Conservation (phyloP, 2,888 invertebrate species). For the Chirona hameri region DNA sequence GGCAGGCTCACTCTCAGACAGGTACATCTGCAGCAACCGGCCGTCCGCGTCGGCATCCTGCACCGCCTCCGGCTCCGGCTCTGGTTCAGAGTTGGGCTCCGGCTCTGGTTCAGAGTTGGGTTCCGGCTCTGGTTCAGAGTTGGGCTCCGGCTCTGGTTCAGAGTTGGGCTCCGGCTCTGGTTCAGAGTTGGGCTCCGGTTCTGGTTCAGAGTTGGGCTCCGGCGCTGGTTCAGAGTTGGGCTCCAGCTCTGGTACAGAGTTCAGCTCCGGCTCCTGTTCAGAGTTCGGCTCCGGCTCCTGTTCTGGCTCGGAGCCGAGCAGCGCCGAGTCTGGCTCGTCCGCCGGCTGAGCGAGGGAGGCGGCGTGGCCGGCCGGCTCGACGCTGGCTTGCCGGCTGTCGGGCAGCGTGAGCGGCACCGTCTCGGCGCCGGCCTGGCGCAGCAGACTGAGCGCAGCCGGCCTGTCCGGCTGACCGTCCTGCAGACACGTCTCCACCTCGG, state of each 20-base stretch:
- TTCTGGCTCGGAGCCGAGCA: slow-evolving; percentile 35
- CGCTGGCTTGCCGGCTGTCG: slow-evolving; percentile 35
- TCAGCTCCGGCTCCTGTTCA: slow-evolving; percentile 31
- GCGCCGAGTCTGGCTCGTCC: slow-evolving; percentile 33
- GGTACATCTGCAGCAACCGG: slow-evolving; percentile 13
- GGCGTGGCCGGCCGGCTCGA: slow-evolving; percentile 33
- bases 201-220: not conserved
- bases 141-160: too few relatives aligned
- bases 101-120: slow-evolving; percentile 34
- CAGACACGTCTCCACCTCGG: slow-evolving; percentile 46
- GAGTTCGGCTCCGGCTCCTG: slow-evolving; percentile 33
- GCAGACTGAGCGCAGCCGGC: slow-evolving; percentile 63
- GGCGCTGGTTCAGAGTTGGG: not conserved
- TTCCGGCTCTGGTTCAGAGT: too few relatives aligned
- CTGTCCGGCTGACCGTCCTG: slow-evolving; percentile 39
- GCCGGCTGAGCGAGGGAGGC: slow-evolving; percentile 29
- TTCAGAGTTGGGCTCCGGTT: too few relatives aligned
- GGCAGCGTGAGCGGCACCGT: slow-evolving; percentile 29
- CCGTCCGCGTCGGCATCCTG: slow-evolving; percentile 33
- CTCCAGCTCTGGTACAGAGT: not conserved
- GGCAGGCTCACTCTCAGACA: not conserved
- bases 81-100: slow-evolving; percentile 29
- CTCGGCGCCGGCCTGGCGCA: slow-evolving; percentile 70
- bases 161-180: too few relatives aligned
- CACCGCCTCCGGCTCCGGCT: not conserved